Percentiles rank a stretch among this genome's conserved stretches.
phyloP scores from a whole-genome alignment of 2,113 vertebrate species.

The Mobula hypostoma region DNA sequence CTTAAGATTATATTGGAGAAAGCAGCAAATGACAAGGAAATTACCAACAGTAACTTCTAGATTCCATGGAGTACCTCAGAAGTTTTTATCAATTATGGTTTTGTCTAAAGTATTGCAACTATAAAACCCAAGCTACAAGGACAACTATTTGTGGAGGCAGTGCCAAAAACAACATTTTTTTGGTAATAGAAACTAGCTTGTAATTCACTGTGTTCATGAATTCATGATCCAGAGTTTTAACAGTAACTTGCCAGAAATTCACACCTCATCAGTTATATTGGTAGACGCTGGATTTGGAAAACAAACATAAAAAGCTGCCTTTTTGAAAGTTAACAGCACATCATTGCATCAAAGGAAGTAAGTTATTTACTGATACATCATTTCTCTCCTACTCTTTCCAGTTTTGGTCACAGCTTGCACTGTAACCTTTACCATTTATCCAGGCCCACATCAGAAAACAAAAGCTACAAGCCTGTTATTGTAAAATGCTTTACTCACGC shows the following conservation, averaged over 20 bases:
- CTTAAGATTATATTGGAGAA: no score
- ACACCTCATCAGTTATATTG: no score
- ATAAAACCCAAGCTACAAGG: no score
- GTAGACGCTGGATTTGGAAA: not conserved
- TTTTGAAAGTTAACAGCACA: not conserved
- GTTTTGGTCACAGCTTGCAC: not conserved
- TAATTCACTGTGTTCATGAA: not conserved
- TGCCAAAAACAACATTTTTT: no score
- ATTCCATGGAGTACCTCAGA: no score
- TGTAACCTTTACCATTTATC: not conserved
- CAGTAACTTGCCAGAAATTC: not conserved
- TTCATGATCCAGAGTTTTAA: not conserved
- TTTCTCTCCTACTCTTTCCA: not conserved
- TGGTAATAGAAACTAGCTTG: not conserved
- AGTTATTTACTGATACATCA: not conserved
- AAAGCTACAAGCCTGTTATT: not conserved
- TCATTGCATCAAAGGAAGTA: not conserved
- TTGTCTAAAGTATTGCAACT: no score
- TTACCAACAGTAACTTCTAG: no score
- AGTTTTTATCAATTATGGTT: no score
- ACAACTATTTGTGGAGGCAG: no score
- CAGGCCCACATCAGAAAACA: not conserved
- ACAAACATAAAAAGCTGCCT: not conserved
- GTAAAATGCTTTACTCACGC: constrained; percentile 62
- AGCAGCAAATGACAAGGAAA: no score